Base-by-base conservation (phyloP, 2,888 invertebrate genomes). In the Cantharis lateralis region DNA sequence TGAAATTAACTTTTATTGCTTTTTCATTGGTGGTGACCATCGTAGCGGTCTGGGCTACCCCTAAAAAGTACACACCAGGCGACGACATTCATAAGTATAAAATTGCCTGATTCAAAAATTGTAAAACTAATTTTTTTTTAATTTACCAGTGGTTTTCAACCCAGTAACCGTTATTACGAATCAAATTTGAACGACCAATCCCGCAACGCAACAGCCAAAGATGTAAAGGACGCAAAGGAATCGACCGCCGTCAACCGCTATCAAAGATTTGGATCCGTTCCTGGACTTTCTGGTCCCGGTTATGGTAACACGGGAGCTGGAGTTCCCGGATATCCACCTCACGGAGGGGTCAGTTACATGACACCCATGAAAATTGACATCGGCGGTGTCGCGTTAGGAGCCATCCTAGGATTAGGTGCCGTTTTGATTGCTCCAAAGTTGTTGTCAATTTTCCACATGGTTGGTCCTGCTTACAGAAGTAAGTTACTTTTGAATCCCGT, bases 341-440 rank as follows among this genome's bases (percentile, higher is more conserved):
- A 88, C 32, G 87, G 87, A 13, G 89, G 89, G 4, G 87, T 91
- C 11, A 93, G 94, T 0, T 85, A 86, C 13, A 94, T 95, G 82
- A 92, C 92, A 1, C 95, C 95, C 0, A 89, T 94, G 77, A 95
- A 95, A 88, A 92, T 96, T 71, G 96, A 96, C 84, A 89, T 96
- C 0, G 96, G 95, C 7, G 96, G 95, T 0, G 92, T 96, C 10
- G 91, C 95, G 9, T 88, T 96, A 20, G 96, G 96, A 0, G 95
- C 95, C 2, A 90, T 95, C 1, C 90, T 96, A 68, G 96, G 96
- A 0, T 92, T 96, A 70, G 95, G 95, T 13, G 95, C 95, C 1
- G 92, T 96, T 76, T 89, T 96, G 15, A 91, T 96, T 2, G 90
- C 95, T 69, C 96, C 96, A 0, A 96, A 96, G 87, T 87, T 96